These are phyloP conservation scores for Ptilorrhoa leucosticta DNA, from an alignment of 2,113 vertebrate genomes.

Conservation along the genomic window DNA sequence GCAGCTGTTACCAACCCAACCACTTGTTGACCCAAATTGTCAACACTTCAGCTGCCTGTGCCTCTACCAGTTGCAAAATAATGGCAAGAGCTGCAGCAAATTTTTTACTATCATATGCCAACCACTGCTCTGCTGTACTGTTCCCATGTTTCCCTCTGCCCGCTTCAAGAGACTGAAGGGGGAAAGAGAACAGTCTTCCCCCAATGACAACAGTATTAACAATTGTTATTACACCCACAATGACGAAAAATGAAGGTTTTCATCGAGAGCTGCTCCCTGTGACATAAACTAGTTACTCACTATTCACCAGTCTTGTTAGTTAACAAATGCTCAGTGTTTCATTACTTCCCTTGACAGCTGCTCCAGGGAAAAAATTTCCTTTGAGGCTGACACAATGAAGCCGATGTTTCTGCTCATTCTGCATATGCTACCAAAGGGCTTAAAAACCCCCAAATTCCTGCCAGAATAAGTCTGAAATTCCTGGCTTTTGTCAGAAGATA, in stretches of 20 bases:
- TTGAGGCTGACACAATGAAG: not conserved
- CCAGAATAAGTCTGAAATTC: not conserved
- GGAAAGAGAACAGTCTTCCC: not conserved
- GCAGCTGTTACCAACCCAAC: not conserved
- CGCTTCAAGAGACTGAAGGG: not conserved
- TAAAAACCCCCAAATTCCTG: not conserved
- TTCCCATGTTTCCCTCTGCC: not conserved
- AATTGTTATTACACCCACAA: not conserved
- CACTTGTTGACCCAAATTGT: not conserved
- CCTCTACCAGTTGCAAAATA: not conserved
- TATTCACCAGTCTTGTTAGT: not conserved
- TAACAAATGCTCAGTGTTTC: slow-evolving; percentile 30
- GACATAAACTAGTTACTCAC: not conserved
- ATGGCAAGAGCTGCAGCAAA: not conserved
- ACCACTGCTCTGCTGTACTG: not conserved
- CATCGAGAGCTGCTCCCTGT: not conserved
- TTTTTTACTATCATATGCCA: not conserved
- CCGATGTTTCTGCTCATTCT: not conserved
- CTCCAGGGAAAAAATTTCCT: not conserved
- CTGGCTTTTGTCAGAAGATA: not conserved
- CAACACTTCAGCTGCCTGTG: not conserved
- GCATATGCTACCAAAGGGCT: not conserved
- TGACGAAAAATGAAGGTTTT: not conserved
- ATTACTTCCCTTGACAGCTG: not conserved
- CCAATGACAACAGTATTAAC: not conserved